phyloP scores from a whole-genome alignment of 2,888 invertebrate genomes.

The Trichopoda pennipes region DNA sequence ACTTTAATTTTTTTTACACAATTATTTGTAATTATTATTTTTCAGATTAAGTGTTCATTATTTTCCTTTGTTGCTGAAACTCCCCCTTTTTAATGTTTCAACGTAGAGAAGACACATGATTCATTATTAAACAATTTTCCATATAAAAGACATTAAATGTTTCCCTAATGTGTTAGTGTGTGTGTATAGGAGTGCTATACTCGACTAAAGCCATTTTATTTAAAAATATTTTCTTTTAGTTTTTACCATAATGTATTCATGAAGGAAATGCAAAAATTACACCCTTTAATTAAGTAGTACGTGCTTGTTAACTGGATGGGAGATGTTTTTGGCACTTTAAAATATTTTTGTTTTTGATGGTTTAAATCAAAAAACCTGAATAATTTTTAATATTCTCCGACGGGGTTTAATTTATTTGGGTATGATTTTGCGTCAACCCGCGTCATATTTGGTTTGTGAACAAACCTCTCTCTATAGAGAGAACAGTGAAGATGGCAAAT shows the following conservation, averaged over 20 bases:
- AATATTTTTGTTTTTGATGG: neutral
- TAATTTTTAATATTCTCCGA: too few relatives aligned
- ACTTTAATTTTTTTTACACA: too few relatives aligned
- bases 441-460: too few relatives aligned
- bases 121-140: conserved; percentile 54
- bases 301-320: neutral
- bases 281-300: conserved; percentile 36
- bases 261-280: conserved; percentile 19
- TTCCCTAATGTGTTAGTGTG: conserved; percentile 21
- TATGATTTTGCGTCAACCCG: too few relatives aligned
- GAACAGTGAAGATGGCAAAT: too few relatives aligned
- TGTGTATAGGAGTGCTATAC: neutral
- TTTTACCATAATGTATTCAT: neutral
- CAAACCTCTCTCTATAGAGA: too few relatives aligned
- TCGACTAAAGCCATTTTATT: conserved; percentile 18
- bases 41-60: neutral
- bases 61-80: conserved; percentile 13
- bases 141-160: conserved; percentile 22
- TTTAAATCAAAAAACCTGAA: too few relatives aligned
- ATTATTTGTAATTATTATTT: neutral
- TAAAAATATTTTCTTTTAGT: neutral
- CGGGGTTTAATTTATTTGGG: too few relatives aligned
- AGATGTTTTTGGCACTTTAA: neutral
- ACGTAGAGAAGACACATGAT: conserved; percentile 25
- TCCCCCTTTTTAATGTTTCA: conserved; percentile 25